Conservation (phyloP, 2,888 invertebrate species). For the Tetranychus piercei region DNA sequence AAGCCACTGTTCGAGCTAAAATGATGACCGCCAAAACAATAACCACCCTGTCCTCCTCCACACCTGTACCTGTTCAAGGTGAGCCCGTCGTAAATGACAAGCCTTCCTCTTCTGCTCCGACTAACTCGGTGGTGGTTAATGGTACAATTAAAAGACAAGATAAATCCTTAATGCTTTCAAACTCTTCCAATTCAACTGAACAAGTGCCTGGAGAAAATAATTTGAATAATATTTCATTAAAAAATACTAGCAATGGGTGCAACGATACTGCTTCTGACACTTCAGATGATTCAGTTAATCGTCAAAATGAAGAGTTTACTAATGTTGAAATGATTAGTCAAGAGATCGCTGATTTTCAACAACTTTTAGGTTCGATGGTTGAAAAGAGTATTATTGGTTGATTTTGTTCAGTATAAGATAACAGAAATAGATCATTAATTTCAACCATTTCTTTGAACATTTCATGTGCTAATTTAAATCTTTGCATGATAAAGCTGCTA, state of each 20-base stretch:
- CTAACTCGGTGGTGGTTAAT: not conserved
- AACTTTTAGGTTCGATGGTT: slow-evolving; percentile 31
- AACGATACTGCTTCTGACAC: not conserved
- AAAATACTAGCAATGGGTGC: not conserved
- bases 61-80: slow-evolving; percentile 10
- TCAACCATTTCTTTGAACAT: too few relatives aligned
- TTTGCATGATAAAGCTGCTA: too few relatives aligned
- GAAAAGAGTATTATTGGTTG: too few relatives aligned
- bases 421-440: too few relatives aligned
- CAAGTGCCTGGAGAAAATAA: slow-evolving; percentile 5
- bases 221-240: not conserved
- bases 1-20: slow-evolving; percentile 4
- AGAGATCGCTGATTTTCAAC: slow-evolving; percentile 37
- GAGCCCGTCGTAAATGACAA: not conserved
- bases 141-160: slow-evolving; percentile 13
- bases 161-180: slow-evolving; percentile 12
- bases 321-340: slow-evolving; percentile 34
- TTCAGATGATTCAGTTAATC: slow-evolving; percentile 12
- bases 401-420: too few relatives aligned
- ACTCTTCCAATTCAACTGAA: too few relatives aligned
- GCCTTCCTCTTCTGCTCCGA: not conserved
- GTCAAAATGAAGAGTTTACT: not conserved
- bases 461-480: too few relatives aligned
- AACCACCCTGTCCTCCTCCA: not conserved
- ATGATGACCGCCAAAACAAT: not conserved